Percentiles rank a stretch among this genome's conserved stretches.
phyloP scores from a whole-genome alignment of 2,888 invertebrate genomes.

The Cyaniris semiargus region DNA sequence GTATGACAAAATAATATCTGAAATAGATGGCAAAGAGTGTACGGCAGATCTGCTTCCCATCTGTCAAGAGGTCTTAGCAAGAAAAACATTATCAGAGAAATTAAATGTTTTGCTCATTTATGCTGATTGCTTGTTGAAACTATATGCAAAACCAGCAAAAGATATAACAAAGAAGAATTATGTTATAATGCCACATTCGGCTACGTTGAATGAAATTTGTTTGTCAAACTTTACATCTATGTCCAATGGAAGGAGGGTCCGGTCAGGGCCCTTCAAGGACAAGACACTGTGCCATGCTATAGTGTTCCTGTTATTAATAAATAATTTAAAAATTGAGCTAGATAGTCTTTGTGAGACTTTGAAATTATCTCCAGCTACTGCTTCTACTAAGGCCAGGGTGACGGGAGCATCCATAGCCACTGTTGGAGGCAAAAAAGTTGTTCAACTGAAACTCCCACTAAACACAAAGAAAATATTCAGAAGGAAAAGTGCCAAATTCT shows the following conservation, averaged over 20 bases:
- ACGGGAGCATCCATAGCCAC: slow-evolving; percentile 56
- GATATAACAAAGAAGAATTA: slow-evolving; percentile 58
- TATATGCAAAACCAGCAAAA: slow-evolving; percentile 48
- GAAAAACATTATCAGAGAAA: slow-evolving; percentile 46
- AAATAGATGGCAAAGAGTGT: slow-evolving; percentile 56
- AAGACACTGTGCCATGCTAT: slow-evolving; percentile 64
- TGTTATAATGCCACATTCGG: slow-evolving; percentile 52
- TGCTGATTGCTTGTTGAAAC: slow-evolving; percentile 54
- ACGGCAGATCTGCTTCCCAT: slow-evolving; percentile 49
- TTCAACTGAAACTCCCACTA: slow-evolving; percentile 38
- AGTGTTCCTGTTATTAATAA: slow-evolving; percentile 62
- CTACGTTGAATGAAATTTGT: slow-evolving; percentile 59
- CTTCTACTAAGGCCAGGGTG: slow-evolving; percentile 54
- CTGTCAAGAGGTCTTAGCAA: slow-evolving; percentile 48
- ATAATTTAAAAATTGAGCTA: slow-evolving; percentile 60
- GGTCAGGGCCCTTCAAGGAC: slow-evolving; percentile 62
- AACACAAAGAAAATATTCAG: slow-evolving; percentile 28
- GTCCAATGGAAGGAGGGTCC: slow-evolving; percentile 49
- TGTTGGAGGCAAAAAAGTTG: slow-evolving; percentile 51
- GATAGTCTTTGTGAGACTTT: slow-evolving; percentile 54
- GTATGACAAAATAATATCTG: slow-evolving; percentile 57
- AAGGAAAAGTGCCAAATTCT: slow-evolving; percentile 33
- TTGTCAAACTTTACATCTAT: slow-evolving; percentile 54
- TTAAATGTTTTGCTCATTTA: slow-evolving; percentile 58
- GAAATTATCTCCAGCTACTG: slow-evolving; percentile 54